phyloP scores from a whole-genome alignment of 1,140 invertebrate genomes.

The Brachionus plicatilis region DNA sequence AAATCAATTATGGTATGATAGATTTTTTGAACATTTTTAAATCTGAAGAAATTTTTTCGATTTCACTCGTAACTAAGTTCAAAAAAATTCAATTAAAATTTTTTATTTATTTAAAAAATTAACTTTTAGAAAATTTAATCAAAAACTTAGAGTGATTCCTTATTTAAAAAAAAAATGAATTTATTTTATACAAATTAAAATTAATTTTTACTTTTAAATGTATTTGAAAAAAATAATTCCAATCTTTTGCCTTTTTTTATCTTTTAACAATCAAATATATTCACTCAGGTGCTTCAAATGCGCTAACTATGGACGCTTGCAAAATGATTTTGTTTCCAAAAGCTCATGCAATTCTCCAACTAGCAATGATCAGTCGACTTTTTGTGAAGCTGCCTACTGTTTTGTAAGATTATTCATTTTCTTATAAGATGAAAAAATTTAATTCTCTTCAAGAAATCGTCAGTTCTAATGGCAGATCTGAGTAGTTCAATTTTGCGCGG shows the following conservation, averaged over 20 bases:
- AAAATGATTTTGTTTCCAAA: slow-evolving; percentile 7
- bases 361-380: neutral
- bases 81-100: neutral
- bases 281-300: neutral
- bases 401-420: neutral
- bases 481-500: neutral
- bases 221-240: neutral
- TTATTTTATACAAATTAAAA: neutral
- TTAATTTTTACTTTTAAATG: neutral
- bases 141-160: neutral
- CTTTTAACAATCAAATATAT: neutral
- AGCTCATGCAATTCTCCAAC: neutral
- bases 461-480: neutral
- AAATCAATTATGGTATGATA: too few relatives aligned
- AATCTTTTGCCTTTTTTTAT: neutral
- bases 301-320: neutral
- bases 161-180: neutral
- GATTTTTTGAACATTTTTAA: too few relatives aligned
- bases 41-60: neutral
- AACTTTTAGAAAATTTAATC: neutral
- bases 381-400: neutral
- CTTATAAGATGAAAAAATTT: too few relatives aligned
- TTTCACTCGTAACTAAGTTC: neutral
- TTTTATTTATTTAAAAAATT: neutral
- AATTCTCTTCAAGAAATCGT: neutral